These are phyloP conservation scores for Sphaeridia pumilis DNA, from an alignment of 2,888 invertebrate species.

Conservation along the genomic window DNA sequence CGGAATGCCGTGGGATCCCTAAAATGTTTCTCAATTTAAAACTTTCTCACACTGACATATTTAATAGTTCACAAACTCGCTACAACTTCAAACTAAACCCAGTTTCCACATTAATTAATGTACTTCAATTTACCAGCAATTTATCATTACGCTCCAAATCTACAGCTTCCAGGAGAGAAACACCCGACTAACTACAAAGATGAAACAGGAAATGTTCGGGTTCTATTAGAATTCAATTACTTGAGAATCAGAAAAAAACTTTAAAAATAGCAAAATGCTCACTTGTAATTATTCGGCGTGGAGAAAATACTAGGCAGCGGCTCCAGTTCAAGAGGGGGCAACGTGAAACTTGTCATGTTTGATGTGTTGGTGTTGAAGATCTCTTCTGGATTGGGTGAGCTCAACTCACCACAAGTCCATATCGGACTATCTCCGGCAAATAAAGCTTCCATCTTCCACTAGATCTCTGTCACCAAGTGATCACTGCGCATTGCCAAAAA, in stretches of 20 bases:
- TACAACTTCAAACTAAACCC: no score
- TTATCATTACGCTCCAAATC: no score
- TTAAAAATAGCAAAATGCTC: no score
- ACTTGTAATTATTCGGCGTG: conserved; percentile 37
- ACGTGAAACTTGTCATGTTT: conserved; percentile 73
- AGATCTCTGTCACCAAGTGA: conserved; percentile 9
- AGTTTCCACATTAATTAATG: no score
- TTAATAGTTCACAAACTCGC: no score
- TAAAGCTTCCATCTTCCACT: conserved; percentile 30
- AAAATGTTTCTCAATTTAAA: background rate
- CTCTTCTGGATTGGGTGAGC: conserved; percentile 33
- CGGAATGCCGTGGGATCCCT: conserved; percentile 33
- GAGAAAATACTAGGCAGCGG: conserved; percentile 75
- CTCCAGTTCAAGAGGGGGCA: conserved; percentile 73
- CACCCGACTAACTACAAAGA: no score
- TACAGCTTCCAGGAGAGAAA: no score
- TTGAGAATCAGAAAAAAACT: no score
- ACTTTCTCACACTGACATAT: no score
- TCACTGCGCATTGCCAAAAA: conserved; percentile 27
- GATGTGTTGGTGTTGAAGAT: conserved; percentile 44
- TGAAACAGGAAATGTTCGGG: no score
- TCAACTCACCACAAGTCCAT: conserved; percentile 35
- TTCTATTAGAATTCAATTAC: no score
- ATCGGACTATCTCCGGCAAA: conserved; percentile 35
- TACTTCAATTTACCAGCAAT: no score